A percentile compares a stretch with the other conserved stretches of the same genome.
Conservation (phyloP, 2,888 invertebrate species). For the Tribolium freemani region DNA sequence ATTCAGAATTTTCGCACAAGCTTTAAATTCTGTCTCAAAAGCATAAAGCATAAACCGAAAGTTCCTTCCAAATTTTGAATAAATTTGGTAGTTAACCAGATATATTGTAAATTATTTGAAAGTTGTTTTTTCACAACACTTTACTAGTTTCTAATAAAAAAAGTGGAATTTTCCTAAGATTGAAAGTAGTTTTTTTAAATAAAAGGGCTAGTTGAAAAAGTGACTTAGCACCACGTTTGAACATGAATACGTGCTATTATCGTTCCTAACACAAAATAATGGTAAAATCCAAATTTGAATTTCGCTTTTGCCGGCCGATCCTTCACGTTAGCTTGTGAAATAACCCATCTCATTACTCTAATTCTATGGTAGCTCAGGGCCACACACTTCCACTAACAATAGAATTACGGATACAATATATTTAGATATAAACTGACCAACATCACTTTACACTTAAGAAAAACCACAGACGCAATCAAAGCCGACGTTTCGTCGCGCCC, state of each 20-base stretch:
- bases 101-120: too few species aligned
- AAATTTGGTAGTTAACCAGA: too few species aligned
- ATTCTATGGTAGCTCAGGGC: slow-evolving; percentile 68
- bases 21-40: too few species aligned
- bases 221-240: neutral
- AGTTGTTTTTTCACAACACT: too few species aligned
- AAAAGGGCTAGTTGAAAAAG: neutral
- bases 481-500: neutral
- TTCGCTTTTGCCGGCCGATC: neutral
- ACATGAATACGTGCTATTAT: neutral
- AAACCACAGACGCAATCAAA: neutral
- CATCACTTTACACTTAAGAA: slow-evolving; percentile 36
- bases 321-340: slow-evolving; percentile 25
- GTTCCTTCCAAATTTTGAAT: too few species aligned
- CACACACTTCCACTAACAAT: slow-evolving; percentile 69
- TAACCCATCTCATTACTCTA: slow-evolving; percentile 37
- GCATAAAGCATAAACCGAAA: too few species aligned
- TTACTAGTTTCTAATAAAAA: too few species aligned
- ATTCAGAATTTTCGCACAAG: too few species aligned
- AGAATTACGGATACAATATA: slow-evolving; percentile 53
- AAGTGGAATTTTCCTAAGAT: too few species aligned
- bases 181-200: too few species aligned
- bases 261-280: neutral
- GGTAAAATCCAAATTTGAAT: neutral
- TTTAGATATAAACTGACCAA: slow-evolving; percentile 47